Evolutionary conservation across 1,140 invertebrate genomes (phyloP).

Genomic region (Drosophila subpulchrella): DNA sequence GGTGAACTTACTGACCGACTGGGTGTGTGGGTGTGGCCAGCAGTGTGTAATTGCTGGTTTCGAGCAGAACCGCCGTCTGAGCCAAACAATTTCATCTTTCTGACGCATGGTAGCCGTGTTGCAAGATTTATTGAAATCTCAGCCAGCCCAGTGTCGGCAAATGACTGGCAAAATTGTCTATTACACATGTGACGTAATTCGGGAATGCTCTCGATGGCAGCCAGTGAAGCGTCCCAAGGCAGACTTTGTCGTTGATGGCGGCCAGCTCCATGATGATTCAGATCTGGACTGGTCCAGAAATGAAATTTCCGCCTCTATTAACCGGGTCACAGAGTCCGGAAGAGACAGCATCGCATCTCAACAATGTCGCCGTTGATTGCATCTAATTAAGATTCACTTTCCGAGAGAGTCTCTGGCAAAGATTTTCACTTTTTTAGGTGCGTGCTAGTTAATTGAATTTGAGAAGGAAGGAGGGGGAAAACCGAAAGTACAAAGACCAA

Average conservation of each 20-base stretch:
- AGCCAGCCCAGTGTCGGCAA: constrained; percentile 15
- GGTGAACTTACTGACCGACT: constrained; percentile 31
- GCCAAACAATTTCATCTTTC: constrained; percentile 35
- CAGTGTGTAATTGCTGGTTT: constrained; percentile 59
- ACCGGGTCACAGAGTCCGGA: constrained; percentile 17
- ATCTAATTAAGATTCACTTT: constrained; percentile 72
- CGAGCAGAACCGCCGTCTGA: constrained; percentile 32
- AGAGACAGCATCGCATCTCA: constrained; percentile 22
- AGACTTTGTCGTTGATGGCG: constrained; percentile 17
- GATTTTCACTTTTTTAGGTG: constrained; percentile 73
- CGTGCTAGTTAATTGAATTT: constrained; percentile 48
- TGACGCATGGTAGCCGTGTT: constrained; percentile 1
- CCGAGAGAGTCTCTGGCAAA: constrained; percentile 20
- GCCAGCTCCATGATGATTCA: constrained; percentile 29
- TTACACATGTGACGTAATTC: constrained; percentile 54
- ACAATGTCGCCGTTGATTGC: constrained; percentile 55
- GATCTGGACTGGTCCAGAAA: constrained; percentile 11
- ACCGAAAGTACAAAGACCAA: constrained; percentile 1
- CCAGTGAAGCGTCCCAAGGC: constrained; percentile 51
- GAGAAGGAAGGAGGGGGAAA: constrained; percentile 8
- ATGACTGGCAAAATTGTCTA: constrained; percentile 56
- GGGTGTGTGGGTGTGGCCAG: constrained; percentile 49
- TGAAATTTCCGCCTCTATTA: not conserved
- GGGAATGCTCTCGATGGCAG: constrained; percentile 6
- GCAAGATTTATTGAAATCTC: constrained; percentile 44